A percentile compares a stretch with the other conserved stretches of the same genome.
Evolutionary conservation across 2,888 invertebrate genomes (phyloP).

Genomic region (Sclerodermus sp.): DNA sequence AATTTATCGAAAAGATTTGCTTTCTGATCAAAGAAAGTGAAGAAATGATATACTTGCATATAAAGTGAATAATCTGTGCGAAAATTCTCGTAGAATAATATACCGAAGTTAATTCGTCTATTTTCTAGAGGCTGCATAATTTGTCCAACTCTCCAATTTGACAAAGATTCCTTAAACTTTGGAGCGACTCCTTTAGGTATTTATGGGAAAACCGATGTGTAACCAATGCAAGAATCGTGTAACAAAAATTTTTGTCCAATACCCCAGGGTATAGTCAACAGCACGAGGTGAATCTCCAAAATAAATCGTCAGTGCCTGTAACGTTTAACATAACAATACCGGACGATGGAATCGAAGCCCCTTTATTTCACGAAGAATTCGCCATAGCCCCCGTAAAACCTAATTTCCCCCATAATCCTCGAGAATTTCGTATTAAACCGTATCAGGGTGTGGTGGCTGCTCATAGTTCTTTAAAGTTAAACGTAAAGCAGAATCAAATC

Average conservation of each 20-base stretch:
- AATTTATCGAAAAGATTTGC: conserved; percentile 65
- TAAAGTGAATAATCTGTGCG: conserved; percentile 59
- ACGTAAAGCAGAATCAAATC: conserved; percentile 46
- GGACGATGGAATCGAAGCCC: conserved; percentile 63
- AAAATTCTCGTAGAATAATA: conserved; percentile 2
- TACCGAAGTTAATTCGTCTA: not conserved
- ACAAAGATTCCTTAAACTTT: conserved; percentile 62
- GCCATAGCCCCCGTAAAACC: conserved; percentile 56
- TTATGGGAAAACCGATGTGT: not conserved
- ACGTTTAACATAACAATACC: conserved; percentile 59
- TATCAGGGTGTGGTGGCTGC: conserved; percentile 58
- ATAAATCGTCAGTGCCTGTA: conserved; percentile 63
- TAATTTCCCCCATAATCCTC: conserved; percentile 58
- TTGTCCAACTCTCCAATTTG: conserved; percentile 64
- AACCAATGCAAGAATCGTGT: no score
- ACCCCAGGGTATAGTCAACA: conserved; percentile 60
- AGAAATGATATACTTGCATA: conserved; percentile 61
- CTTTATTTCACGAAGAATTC: conserved; percentile 60
- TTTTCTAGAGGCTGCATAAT: conserved; percentile 64
- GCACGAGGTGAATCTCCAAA: conserved; percentile 60
- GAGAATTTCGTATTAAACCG: conserved; percentile 62
- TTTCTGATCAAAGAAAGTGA: conserved; percentile 65
- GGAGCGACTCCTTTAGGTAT: conserved; percentile 64
- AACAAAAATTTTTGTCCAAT: no score
- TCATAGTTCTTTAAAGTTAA: conserved; percentile 57